A percentile compares a stretch with the other conserved stretches of the same genome.
phyloP scores from a whole-genome alignment of 2,113 vertebrate species.

The Budorcas taxicolor region DNA sequence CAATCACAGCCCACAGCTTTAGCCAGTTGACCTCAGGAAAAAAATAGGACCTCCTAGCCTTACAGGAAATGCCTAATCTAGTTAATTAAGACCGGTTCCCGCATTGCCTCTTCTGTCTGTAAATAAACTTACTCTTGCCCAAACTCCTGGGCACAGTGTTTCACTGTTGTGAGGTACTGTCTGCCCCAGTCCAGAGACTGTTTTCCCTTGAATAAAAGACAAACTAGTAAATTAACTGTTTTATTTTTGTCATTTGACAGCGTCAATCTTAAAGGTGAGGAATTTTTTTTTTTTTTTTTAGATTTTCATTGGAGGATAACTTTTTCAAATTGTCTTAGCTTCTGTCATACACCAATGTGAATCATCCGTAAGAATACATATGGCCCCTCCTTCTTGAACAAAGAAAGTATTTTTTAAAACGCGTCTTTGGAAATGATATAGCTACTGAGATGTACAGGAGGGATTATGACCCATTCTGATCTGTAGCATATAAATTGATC shows the following conservation, averaged over 20 bases:
- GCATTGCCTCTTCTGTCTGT: not conserved
- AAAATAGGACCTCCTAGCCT: too few species aligned
- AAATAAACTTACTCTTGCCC: not conserved
- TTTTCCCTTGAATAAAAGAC: not conserved
- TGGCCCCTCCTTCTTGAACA: not conserved
- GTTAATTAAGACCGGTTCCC: not conserved
- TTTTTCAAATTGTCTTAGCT: not conserved
- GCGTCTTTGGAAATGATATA: not conserved
- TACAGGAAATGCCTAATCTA: not conserved
- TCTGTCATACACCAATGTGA: not conserved
- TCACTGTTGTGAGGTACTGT: too few species aligned
- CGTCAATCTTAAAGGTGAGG: not conserved
- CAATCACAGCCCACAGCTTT: not conserved
- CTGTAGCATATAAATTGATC: not conserved
- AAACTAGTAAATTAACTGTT: not conserved
- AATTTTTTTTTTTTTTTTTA: not conserved
- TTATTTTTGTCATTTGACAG: not conserved
- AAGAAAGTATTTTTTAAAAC: not conserved
- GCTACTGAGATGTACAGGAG: not conserved
- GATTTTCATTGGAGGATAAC: not conserved
- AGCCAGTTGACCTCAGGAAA: not conserved
- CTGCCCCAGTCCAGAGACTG: fast-evolving
- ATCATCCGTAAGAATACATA: not conserved
- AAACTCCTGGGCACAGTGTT: not conserved
- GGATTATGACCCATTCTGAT: not conserved